Conservation (phyloP, 2,888 invertebrate species). For the Aquatica leii region DNA sequence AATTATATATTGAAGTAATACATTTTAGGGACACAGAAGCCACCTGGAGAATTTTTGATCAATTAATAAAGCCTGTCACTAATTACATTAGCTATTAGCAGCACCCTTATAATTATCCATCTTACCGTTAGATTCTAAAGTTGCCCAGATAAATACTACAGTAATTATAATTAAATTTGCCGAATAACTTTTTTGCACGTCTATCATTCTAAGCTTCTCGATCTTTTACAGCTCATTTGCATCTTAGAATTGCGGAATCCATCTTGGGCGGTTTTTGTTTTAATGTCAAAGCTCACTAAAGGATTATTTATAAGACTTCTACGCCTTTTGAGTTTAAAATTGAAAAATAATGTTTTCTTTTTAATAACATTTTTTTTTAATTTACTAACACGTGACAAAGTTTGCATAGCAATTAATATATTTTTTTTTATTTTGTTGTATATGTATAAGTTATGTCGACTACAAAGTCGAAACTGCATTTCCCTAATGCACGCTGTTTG, state of each 20-base stretch:
- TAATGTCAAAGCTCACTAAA: conserved; percentile 52
- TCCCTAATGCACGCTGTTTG: conserved; percentile 51
- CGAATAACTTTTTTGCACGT: conserved; percentile 47
- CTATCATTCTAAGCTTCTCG: conserved; percentile 52
- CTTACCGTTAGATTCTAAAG: conserved; percentile 52
- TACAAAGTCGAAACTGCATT: conserved; percentile 46
- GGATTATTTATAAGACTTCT: conserved; percentile 50
- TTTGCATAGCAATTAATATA: not conserved
- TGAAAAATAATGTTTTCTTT: conserved; percentile 13
- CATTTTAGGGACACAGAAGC: conserved; percentile 46
- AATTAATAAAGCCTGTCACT: conserved; percentile 56
- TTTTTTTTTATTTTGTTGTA: not conserved
- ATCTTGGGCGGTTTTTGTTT: conserved; percentile 56
- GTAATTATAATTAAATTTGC: conserved; percentile 49
- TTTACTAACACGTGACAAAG: too few species aligned
- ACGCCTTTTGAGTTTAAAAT: conserved; percentile 19
- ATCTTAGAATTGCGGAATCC: conserved; percentile 59
- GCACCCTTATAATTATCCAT: conserved; percentile 56
- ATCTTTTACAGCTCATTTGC: conserved; percentile 62
- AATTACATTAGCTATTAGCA: conserved; percentile 58
- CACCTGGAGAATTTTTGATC: conserved; percentile 57
- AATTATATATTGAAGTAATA: conserved; percentile 10
- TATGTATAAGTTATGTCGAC: not conserved
- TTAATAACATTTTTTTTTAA: not conserved
- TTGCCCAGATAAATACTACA: conserved; percentile 50